phyloP scores from a whole-genome alignment of 2,113 vertebrate species.

The Onychorhynchus coronatus region DNA sequence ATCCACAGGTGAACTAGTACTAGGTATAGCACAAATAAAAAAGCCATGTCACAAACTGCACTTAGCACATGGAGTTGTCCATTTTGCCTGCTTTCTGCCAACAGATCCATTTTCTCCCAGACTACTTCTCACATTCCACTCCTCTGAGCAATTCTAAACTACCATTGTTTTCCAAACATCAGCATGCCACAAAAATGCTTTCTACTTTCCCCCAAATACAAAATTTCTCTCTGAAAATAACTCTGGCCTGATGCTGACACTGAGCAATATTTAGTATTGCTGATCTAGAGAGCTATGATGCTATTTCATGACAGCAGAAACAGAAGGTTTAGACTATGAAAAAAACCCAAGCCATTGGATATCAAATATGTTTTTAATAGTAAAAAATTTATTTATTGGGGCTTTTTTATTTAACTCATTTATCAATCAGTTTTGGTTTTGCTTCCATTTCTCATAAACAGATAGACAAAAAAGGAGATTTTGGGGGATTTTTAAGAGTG shows the following conservation, averaged over 20 bases:
- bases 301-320: background rate
- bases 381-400: background rate
- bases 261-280: background rate
- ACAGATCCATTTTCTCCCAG: slow-evolving; percentile 47
- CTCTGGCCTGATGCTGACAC: background rate
- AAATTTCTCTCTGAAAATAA: slow-evolving; percentile 1
- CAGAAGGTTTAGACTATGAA: background rate
- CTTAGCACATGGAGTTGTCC: background rate
- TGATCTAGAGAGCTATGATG: background rate
- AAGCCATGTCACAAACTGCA: background rate
- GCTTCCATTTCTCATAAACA: background rate
- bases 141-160: slow-evolving; percentile 57
- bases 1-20: background rate
- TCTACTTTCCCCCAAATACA: slow-evolving; percentile 37
- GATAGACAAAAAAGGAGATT: background rate
- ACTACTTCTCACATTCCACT: slow-evolving; percentile 53
- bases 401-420: background rate
- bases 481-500: fast-evolving
- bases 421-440: background rate
- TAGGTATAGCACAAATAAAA: background rate
- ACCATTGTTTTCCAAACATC: slow-evolving; percentile 51
- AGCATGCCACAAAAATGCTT: slow-evolving; percentile 59
- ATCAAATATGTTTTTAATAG: background rate
- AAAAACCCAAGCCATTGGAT: background rate
- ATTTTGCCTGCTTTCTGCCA: slow-evolving; percentile 6